Evolutionary conservation across 64 coral and sea anemone species (phyloP).

Genomic region (Actinia tenebrosa): DNA sequence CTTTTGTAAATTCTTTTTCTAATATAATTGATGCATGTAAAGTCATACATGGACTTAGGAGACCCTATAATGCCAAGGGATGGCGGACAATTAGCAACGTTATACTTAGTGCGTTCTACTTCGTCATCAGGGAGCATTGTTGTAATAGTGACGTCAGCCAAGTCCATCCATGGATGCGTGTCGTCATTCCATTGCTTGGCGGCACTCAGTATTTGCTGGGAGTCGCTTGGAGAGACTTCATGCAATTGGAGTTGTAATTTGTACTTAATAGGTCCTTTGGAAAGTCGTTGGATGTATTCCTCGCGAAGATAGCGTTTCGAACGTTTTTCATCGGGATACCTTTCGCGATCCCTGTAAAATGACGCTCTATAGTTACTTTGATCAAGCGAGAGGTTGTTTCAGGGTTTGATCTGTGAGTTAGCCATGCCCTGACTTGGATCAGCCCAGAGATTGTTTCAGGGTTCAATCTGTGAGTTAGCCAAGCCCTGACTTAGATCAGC

Average conservation of each 20-base stretch:
- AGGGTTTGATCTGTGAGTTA: no score
- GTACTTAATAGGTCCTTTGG: conserved; percentile 48
- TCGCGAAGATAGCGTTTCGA: conserved; percentile 63
- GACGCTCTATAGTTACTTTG: no score
- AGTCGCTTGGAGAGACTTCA: conserved; percentile 18
- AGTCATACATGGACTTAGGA: conserved; percentile 42
- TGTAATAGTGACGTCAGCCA: conserved; percentile 60
- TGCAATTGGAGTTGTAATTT: conserved; percentile 56
- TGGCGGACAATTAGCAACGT: conserved; percentile 4
- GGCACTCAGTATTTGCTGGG: conserved; percentile 19
- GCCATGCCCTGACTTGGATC: no score
- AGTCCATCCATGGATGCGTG: conserved; percentile 56
- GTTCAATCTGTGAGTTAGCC: no score
- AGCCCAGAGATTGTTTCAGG: no score
- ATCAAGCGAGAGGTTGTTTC: no score
- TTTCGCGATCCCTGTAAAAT: conserved; percentile 30
- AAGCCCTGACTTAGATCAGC: no score
- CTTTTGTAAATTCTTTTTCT: conserved; percentile 25
- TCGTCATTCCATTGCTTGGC: conserved; percentile 47
- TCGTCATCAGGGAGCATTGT: conserved; percentile 28
- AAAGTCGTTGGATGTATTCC: conserved; percentile 54
- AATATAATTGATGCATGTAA: conserved; percentile 32
- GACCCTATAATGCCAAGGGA: conserved; percentile 14
- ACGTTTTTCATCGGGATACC: conserved; percentile 48
- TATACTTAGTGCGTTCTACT: conserved; percentile 17